These are phyloP conservation scores for Chloropsis cyanopogon DNA, from an alignment of 2,113 vertebrate genomes.

Conservation along the genomic window DNA sequence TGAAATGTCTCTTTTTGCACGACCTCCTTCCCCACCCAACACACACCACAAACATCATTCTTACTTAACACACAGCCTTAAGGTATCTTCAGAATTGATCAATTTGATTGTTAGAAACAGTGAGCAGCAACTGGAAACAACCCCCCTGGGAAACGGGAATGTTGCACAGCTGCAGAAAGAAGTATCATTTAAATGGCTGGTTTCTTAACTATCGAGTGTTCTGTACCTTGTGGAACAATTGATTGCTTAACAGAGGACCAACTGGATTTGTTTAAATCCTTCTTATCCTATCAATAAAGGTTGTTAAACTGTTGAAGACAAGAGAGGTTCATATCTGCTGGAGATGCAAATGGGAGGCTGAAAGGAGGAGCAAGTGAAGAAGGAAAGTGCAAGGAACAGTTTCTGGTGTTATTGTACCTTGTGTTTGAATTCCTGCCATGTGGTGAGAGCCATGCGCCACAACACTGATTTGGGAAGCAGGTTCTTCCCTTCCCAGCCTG, in stretches of 20 bases:
- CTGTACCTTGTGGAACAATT: slow-evolving; percentile 52
- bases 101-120: slow-evolving; percentile 54
- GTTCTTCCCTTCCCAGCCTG: neutral
- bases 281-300: neutral
- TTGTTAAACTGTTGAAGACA: neutral
- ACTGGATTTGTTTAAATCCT: slow-evolving; percentile 25
- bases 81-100: slow-evolving; percentile 50
- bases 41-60: neutral
- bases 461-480: neutral
- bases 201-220: slow-evolving; percentile 50
- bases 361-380: neutral
- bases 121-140: slow-evolving; percentile 49
- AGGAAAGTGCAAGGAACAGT: neutral
- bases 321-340: neutral
- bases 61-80: slow-evolving; percentile 51
- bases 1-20: neutral
- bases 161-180: slow-evolving; percentile 48
- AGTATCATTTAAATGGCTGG: slow-evolving; percentile 59
- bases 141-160: slow-evolving; percentile 43
- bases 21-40: neutral
- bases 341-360: neutral
- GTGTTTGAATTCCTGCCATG: neutral
- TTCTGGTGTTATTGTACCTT: neutral
- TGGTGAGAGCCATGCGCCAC: neutral
- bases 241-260: neutral